Conservation (phyloP, 2,113 vertebrate genomes). For the Aphyosemion australe region DNA sequence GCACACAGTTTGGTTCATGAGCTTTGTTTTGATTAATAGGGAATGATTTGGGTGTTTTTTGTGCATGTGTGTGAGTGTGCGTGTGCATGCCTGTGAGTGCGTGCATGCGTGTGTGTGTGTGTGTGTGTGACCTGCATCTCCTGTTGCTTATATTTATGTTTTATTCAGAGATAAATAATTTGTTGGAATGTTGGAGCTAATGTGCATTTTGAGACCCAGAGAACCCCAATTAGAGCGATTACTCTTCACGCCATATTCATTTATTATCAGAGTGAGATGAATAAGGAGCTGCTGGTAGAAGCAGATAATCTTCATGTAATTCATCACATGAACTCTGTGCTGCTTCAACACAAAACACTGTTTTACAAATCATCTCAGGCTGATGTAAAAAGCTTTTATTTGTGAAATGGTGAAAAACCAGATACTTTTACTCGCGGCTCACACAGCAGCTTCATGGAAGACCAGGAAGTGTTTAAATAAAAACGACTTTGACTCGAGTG, state of each 20-base stretch:
- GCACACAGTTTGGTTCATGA: conserved; percentile 50
- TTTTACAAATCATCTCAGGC: not conserved
- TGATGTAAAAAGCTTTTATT: not conserved
- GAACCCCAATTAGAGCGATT: conserved; percentile 12
- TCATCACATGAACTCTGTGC: not conserved
- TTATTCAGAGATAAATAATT: conserved; percentile 44
- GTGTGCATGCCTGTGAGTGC: no score
- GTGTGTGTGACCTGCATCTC: conserved; percentile 9
- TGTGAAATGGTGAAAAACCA: not conserved
- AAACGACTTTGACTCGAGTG: no score
- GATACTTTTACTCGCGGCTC: no score
- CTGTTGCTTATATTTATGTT: conserved; percentile 25
- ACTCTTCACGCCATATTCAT: conserved; percentile 12
- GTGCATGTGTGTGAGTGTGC: no score
- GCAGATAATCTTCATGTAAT: conserved; percentile 5
- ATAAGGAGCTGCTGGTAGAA: conserved; percentile 12
- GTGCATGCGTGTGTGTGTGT: not conserved
- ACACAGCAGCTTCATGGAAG: no score
- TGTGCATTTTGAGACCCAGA: conserved; percentile 33
- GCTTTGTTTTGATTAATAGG: conserved; percentile 67
- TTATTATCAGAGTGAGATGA: conserved; percentile 16
- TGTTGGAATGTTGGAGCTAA: conserved; percentile 13
- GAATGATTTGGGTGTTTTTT: conserved; percentile 13
- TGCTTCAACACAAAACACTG: not conserved
- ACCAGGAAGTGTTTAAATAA: no score